phyloP scores from a whole-genome alignment of 2,888 invertebrate species.

The Loripinus fragilis region DNA sequence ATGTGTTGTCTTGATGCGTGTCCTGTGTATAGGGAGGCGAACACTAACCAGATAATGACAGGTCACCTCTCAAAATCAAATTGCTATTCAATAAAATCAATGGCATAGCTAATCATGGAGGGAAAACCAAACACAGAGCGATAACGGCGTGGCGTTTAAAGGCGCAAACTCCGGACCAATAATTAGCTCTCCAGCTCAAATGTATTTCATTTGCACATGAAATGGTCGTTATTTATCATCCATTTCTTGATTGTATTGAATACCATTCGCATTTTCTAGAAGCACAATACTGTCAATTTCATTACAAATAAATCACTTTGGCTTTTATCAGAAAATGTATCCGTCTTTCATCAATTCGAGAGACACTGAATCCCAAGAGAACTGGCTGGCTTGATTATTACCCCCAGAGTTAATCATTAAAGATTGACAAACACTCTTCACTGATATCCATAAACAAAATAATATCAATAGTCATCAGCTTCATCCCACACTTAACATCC shows the following conservation, averaged over 20 bases:
- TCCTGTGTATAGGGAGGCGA: not conserved
- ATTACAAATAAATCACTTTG: slow-evolving; percentile 18
- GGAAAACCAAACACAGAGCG: slow-evolving; percentile 3
- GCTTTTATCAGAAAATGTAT: slow-evolving; percentile 18
- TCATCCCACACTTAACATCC: not conserved
- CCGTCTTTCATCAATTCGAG: slow-evolving; percentile 17
- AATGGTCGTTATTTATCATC: slow-evolving; percentile 26
- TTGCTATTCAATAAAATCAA: slow-evolving; percentile 21
- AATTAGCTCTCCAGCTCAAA: slow-evolving; percentile 32
- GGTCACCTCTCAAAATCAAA: slow-evolving; percentile 46
- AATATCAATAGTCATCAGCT: not conserved
- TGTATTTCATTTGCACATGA: slow-evolving; percentile 27
- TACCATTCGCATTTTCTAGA: slow-evolving; percentile 16
- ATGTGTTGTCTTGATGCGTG: not conserved
- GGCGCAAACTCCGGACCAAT: slow-evolving; percentile 22
- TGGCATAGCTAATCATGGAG: slow-evolving; percentile 11
- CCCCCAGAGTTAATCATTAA: slow-evolving; percentile 17
- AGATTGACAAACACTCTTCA: not conserved
- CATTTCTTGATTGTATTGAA: slow-evolving; percentile 14
- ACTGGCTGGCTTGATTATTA: not conserved
- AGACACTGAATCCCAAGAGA: slow-evolving; percentile 5
- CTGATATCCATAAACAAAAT: not conserved
- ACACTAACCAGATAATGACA: slow-evolving; percentile 29
- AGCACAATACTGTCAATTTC: slow-evolving; percentile 8
- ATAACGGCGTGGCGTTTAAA: slow-evolving; percentile 5